Evolutionary conservation across 2,888 invertebrate species (phyloP), one percentile per base, ranked within the genome.

Genomic region (Leucozona laternaria): DNA sequence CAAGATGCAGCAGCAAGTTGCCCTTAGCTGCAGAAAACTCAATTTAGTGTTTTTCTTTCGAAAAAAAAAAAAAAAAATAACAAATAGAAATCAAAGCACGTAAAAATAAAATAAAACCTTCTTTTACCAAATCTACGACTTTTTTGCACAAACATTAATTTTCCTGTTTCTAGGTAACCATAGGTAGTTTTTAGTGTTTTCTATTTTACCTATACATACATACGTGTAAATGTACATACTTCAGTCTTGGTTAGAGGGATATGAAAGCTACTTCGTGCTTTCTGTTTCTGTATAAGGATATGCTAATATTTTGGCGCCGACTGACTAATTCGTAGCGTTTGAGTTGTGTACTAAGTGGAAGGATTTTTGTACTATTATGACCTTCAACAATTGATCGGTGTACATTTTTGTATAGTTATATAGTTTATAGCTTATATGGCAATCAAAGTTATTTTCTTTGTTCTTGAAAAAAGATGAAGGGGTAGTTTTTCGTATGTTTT

Each of bases 241-340:
- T n/a, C 17, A 13, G 34, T 11, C 15, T 34, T 25, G 34, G 6
- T 31, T 70, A 37, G 43, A 40, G 22, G 57, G 15, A 77, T n/a
- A n/a, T 20, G 31, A 48, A 80, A 80, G 71, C 72, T n/a, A n/a
- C n/a, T 77, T 60, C 37, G 43, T 34, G 53, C 28, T 70, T 70
- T 64, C 28, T 17, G 15, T 70, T 70, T 64, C 28, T 17, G 15
- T n/a, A 28, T 28, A 64, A 62, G 72, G 45, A 72, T 85, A 70
- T 86, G 70, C 43, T 73, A 71, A 75, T 78, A 71, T 78, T 78
- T 82, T 86, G 82, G 81, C 82, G 82, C 81, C 81, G 70, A 58
- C 79, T 82, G 82, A 75, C 78, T 82, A 71, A 86, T 82, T 71
- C 17, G 48, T 78, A 53, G 17, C 40, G 22, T 76, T 80, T 70